Base-by-base conservation (phyloP, 2,113 vertebrate species). In the Nesoenas mayeri region DNA sequence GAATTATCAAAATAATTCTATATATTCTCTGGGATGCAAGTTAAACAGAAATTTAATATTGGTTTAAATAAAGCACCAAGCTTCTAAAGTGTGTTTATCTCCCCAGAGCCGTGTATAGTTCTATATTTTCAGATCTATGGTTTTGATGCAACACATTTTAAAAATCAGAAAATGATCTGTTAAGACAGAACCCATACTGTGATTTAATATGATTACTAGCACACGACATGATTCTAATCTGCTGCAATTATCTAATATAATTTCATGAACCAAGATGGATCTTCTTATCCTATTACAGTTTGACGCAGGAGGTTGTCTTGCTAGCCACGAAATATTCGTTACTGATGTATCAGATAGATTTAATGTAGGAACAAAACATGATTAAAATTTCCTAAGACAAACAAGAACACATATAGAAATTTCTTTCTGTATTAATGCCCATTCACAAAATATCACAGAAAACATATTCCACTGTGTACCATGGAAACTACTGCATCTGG, bases 21-120 rank as follows among this genome's bases (percentile, higher is more conserved):
- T 88, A 14, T 25, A 29, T 88, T 89, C 34, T 72, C 29, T 87
- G 89, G 93, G 74, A 73, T 84, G 44, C 44, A 62, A 64, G n/a
- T 62, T 92, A 82, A 95, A 93, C 57, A 91, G 60, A 93, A 97
- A 96, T 85, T 88, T 93, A 93, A 91, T 84, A 86, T 25, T 86
- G 34, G 47, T 57, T 95, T 96, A 92, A 94, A 72, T 80, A 92
- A 95, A 77, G 13, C 38, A 95, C 32, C 12, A 79, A 44, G 13
- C 20, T 91, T 88, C 56, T 64, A 85, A 62, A 82, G 53, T 34
- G 48, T 90, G 26, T 88, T 77, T 91, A 78, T 96, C 84, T 96
- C 44, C 54, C 25, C 22, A 70, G 81, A 75, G 36, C 21, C 75
- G 4, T 50, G 44, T 75, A 38, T 61, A 13, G 36, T 88, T 50